These are phyloP conservation scores for Cinara cedri DNA, from an alignment of 2,888 invertebrate species.

Conservation along the genomic window DNA sequence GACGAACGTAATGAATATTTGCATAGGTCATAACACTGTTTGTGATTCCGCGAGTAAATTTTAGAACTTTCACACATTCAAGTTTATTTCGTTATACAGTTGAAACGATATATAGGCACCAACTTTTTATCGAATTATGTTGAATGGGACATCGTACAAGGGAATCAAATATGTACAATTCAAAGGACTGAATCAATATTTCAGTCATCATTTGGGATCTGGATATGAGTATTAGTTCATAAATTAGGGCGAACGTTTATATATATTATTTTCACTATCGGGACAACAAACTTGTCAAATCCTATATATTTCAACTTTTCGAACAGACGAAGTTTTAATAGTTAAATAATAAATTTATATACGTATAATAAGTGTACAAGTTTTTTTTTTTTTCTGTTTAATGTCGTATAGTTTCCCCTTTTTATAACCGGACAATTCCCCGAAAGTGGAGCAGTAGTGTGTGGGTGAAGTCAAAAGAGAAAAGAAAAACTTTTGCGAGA, in stretches of 20 bases:
- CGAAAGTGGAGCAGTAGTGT: neutral
- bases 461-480: conserved; percentile 30
- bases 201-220: too few species aligned
- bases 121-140: too few species aligned
- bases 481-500: conserved; percentile 18
- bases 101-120: too few species aligned
- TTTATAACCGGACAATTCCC: conserved; percentile 30
- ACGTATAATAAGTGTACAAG: conserved; percentile 3
- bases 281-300: neutral
- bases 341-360: neutral
- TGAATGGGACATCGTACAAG: too few species aligned
- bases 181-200: too few species aligned
- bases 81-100: too few species aligned
- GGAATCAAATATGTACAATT: too few species aligned
- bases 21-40: too few species aligned
- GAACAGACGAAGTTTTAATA: conserved; percentile 22
- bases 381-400: conserved; percentile 14
- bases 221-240: neutral
- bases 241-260: neutral
- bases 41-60: too few species aligned
- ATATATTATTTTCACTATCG: neutral
- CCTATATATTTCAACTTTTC: conserved; percentile 15
- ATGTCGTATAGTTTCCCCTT: conserved; percentile 10
- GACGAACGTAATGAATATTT: too few species aligned
- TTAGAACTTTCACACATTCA: too few species aligned